Evolutionary conservation across 2,888 invertebrate genomes (phyloP), one percentile per base, ranked within the genome.

Genomic region (Cantharis flavilabris): DNA sequence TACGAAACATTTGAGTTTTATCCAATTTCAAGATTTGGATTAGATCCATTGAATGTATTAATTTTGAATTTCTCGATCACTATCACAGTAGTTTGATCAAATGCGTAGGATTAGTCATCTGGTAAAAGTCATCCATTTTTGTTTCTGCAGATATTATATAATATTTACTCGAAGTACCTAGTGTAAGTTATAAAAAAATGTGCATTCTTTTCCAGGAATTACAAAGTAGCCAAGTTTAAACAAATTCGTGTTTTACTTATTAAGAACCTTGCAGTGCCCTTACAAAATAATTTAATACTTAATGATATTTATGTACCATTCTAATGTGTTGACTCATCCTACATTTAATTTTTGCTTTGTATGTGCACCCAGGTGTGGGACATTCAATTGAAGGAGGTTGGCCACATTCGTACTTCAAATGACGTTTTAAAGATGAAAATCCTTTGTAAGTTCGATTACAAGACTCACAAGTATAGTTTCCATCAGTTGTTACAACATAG

Each of bases 321-420:
- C 74, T 33, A n/a, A 76, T 64, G 20, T 79, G 79, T 28, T 76
- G 76, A 13, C 18, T 28, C 79, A 79, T 79, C 67, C 79, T 23
- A 23, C 70, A 71, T 23, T 76, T 79, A 30, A 76, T 23, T 70
- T 79, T 79, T 7, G 79, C 79, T 72, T 72, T 79, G 20, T 79
- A 79, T 11, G 9, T 33, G 30, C 79, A 79, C 7, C 70, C 73
- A 4, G 18, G 30, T 11, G 72, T 70, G 0, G 79, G 79, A 64
- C 79, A 79, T 18, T 62, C 30, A 30, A 79, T 76, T 20, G 18
- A 69, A 23, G 79, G 71, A 62, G 10, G 64, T 62, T 79, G 76
- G 9, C 75, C 79, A 62, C 79, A 79, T 64, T 79, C 76, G 63
- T 76, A 79, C 62, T 72, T 73, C 23, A 76, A 69, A 49, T 79